Base-by-base conservation (phyloP, 2,113 vertebrate species). In the Epinephelus lanceolatus region DNA sequence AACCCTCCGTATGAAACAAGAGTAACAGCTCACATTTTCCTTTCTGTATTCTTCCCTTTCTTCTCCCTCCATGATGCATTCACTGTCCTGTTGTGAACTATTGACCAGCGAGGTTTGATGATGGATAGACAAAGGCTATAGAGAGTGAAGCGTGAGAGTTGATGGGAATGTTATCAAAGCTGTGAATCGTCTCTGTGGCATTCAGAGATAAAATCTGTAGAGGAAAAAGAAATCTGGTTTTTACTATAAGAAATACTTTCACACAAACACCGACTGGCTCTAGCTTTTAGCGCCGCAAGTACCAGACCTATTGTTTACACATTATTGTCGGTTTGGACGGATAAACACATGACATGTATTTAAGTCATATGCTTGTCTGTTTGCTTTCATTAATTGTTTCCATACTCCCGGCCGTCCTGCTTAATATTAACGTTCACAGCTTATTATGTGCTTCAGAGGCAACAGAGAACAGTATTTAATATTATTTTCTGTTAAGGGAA, bases 21-120 rank as follows among this genome's bases (percentile, higher is more conserved):
- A 86, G 60, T 61, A 71, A 78, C 55, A 17, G 73, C 81, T 85
- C 81, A 88, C 42, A 81, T 88, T 88, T 88, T 85, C 86, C 86
- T 51, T 45, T 82, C 74, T 61, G 81, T 89, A 84, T 14, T 68
- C 62, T 45, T 21, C 27, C 49, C 47, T 72, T 68, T 72, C 23
- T 83, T 76, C 13, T 40, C 18, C 52, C 80, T 78, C 76, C 60
- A 33, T 69, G 75, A 90, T 79, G 72, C 56, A n/a, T 72, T 87
- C 59, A 63, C 62, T 81, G 86, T 87, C 84, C 71, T 75, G 72
- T 71, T 80, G 12, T 45, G 57, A 83, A 79, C 61, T 56, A 15
- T 13, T 71, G 72, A 85, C 77, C 62, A 80, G 33, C 21, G 18
- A 15, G 37, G 15, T 27, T 25, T 82, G 30, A 40, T 40, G 65